Evolutionary conservation across 2,113 vertebrate genomes (phyloP).

Genomic region (Macheiramphus alcinus): DNA sequence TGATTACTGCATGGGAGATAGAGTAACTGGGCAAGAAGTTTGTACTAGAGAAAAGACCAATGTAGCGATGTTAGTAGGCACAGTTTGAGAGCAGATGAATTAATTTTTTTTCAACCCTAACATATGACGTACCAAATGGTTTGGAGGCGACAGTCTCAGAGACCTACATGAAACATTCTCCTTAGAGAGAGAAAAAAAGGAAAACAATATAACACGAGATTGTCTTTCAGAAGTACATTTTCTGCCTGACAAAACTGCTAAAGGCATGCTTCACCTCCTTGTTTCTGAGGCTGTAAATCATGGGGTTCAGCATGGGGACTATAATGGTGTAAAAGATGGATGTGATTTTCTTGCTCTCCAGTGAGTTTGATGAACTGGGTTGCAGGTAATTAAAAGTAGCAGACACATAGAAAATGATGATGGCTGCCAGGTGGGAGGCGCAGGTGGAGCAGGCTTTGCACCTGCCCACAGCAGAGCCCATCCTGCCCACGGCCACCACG

Average conservation of each 20-base stretch:
- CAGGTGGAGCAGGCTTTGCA: slow-evolving; percentile 45
- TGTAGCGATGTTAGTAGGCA: neutral
- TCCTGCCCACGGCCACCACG: neutral
- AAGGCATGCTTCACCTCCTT: neutral
- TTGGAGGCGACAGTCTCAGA: neutral
- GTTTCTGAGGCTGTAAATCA: neutral
- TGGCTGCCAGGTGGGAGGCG: neutral
- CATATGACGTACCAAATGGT: neutral
- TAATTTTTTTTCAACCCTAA: neutral
- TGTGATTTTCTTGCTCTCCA: neutral
- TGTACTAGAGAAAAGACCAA: neutral
- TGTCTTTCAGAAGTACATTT: neutral
- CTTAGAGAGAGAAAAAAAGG: neutral
- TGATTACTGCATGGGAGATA: neutral
- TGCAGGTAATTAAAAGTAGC: slow-evolving; percentile 26
- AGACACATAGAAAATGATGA: slow-evolving; percentile 3
- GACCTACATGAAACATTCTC: neutral
- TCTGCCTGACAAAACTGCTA: neutral
- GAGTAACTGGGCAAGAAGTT: neutral
- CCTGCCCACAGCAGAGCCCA: neutral
- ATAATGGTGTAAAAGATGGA: neutral
- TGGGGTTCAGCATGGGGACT: neutral
- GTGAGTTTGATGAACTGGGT: neutral
- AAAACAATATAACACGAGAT: neutral
- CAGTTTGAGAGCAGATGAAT: neutral